Evolutionary conservation across 2,888 invertebrate genomes (phyloP).

Genomic region (Pterostichus madidus): DNA sequence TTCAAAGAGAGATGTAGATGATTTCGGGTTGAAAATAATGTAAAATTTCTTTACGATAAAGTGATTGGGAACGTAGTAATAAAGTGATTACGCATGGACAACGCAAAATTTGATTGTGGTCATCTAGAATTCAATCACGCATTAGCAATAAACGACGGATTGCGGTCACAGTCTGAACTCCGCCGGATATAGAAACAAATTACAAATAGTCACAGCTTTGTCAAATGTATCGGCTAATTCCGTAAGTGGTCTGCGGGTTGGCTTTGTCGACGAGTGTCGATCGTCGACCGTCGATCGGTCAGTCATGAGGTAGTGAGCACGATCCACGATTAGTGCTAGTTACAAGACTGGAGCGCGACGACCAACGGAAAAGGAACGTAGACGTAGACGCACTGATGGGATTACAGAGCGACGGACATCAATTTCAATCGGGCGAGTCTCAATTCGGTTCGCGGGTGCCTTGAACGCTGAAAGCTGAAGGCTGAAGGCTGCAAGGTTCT

Average conservation of each 20-base stretch:
- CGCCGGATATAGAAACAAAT: slow-evolving; percentile 50
- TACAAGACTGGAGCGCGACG: not conserved
- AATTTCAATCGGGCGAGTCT: slow-evolving; percentile 18
- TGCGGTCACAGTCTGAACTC: not conserved
- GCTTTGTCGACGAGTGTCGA: slow-evolving; percentile 31
- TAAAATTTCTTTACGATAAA: too few relatives aligned
- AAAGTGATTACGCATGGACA: slow-evolving; percentile 1
- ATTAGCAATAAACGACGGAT: slow-evolving; percentile 26
- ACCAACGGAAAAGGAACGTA: not conserved
- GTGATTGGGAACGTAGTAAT: not conserved
- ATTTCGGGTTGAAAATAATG: too few relatives aligned
- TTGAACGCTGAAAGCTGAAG: not conserved
- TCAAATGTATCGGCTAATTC: slow-evolving; percentile 54
- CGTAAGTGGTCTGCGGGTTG: slow-evolving; percentile 38
- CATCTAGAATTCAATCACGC: slow-evolving; percentile 25
- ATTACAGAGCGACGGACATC: slow-evolving; percentile 9
- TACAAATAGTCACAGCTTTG: slow-evolving; percentile 51
- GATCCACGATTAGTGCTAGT: slow-evolving; percentile 22
- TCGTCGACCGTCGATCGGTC: slow-evolving; percentile 16
- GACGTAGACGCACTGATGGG: slow-evolving; percentile 28
- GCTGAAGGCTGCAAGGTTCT: not conserved
- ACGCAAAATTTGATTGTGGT: not conserved
- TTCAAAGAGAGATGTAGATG: too few relatives aligned
- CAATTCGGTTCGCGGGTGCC: not conserved
- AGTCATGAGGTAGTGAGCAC: slow-evolving; percentile 3